Base-by-base conservation (phyloP, 2,888 invertebrate species). In the Escarpia spicata region DNA sequence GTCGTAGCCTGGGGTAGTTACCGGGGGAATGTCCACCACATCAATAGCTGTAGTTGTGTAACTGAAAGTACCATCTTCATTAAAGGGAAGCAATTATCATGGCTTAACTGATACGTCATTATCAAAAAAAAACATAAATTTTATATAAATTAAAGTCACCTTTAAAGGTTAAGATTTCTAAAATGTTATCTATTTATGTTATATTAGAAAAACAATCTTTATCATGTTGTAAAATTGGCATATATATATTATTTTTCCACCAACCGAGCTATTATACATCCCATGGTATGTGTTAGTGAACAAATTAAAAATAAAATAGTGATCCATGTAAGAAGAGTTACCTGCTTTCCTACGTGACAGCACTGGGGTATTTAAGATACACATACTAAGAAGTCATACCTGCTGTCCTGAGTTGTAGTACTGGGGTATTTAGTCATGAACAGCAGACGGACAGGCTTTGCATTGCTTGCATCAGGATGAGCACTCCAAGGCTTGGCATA, bases 401-500 rank as follows among this genome's bases (percentile, higher is more conserved):
- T 75, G 75, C 19, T 91, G 75, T 89, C 92, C 52, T 89, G 45
- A 9, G 31, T 37, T 15, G 92, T 31, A 43, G 43, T 92, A 12
- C 94, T 96, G 95, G 94, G 96, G 93, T 90, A 97, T 93, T 95
- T 96, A 75, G 95, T 94, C 96, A 96, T 96, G 93, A 96, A 97
- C 8, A 97, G 95, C 92, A 95, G 95, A 52, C 95, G 95, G 0
- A 96, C 95, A 0, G 98, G 97, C 93, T 97, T 97, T 3, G 97
- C 97, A 95, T 97, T 97, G 95, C 97, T 97, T 92, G 97, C 97
- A 95, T 97, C 97, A 19, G 97, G 97, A 94, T 97, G 97, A 97
- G 97, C 97, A 95, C 97, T 97, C 97, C 97, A 97, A 92, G 98
- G 98, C 94, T 98, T 97, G 12, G 98, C 97, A 95, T 98, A 98